A percentile compares a stretch with the other conserved stretches of the same genome.
phyloP scores from a whole-genome alignment of 2,797 vertebrate species.

The Sylvia borin region DNA sequence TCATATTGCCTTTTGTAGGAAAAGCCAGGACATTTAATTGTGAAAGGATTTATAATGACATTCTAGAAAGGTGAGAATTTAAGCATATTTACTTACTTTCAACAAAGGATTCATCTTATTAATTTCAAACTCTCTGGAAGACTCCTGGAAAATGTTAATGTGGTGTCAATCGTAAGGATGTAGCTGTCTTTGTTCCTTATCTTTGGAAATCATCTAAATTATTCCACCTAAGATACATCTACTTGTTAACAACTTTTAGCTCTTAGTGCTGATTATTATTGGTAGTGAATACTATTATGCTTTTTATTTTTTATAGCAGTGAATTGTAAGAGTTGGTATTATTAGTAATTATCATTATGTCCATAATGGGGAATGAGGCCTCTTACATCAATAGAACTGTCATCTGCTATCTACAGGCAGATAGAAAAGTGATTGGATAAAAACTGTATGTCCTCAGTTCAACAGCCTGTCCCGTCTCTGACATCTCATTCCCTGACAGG shows the following conservation, averaged over 20 bases:
- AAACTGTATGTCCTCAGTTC: not conserved
- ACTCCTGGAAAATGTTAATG: not conserved
- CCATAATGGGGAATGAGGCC: not conserved
- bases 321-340: not conserved
- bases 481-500: not conserved
- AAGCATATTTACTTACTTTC: not conserved
- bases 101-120: not conserved
- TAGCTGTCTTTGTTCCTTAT: not conserved
- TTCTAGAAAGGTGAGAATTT: not conserved
- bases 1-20: not conserved
- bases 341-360: not conserved
- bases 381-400: not conserved
- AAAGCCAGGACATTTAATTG: not conserved
- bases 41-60: not conserved
- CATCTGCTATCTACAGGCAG: not conserved
- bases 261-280: not conserved
- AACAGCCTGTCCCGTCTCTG: not conserved
- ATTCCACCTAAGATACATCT: not conserved
- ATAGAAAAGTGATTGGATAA: not conserved
- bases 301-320: not conserved
- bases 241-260: not conserved
- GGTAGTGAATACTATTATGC: not conserved
- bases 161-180: fast-evolving
- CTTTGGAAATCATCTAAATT: not conserved
- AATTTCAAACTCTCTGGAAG: not conserved